phyloP scores from a whole-genome alignment of 1,140 invertebrate species.

The Saxidomus purpurata region DNA sequence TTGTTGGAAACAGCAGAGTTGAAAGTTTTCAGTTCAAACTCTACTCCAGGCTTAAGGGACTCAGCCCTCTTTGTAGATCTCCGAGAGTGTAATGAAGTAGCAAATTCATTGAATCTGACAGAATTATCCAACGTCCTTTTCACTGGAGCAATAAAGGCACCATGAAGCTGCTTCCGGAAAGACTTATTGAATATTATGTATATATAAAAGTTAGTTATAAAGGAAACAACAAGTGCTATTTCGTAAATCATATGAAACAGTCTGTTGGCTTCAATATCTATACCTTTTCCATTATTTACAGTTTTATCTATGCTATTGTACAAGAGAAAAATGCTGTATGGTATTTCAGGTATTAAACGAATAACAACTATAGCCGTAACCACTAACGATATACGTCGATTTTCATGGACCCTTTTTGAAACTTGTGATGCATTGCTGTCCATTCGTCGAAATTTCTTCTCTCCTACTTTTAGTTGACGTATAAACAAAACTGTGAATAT shows the following conservation, averaged over 20 bases:
- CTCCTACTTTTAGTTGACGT: neutral
- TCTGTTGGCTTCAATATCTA: neutral
- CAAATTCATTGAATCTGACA: neutral
- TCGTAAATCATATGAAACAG: neutral
- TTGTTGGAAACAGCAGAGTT: too few relatives aligned
- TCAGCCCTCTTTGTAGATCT: too few relatives aligned
- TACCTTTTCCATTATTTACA: neutral
- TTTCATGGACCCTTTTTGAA: slow-evolving; percentile 41
- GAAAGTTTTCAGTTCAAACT: too few relatives aligned
- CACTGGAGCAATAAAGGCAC: neutral
- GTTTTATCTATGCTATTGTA: slow-evolving; percentile 2
- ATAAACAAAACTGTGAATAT: slow-evolving; percentile 43
- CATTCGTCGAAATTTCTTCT: neutral
- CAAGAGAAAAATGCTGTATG: slow-evolving; percentile 52
- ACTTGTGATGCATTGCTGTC: neutral
- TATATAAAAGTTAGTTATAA: neutral
- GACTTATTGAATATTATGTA: neutral
- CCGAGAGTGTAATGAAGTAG: neutral
- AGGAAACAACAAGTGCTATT: neutral
- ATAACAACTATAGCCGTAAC: slow-evolving; percentile 31
- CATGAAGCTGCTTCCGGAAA: neutral
- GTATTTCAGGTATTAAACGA: slow-evolving; percentile 56
- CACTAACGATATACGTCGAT: slow-evolving; percentile 5
- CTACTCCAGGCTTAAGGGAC: too few relatives aligned
- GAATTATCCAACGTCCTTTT: neutral